Evolutionary conservation across 2,888 invertebrate species (phyloP).

Genomic region (Aelia acuminata): DNA sequence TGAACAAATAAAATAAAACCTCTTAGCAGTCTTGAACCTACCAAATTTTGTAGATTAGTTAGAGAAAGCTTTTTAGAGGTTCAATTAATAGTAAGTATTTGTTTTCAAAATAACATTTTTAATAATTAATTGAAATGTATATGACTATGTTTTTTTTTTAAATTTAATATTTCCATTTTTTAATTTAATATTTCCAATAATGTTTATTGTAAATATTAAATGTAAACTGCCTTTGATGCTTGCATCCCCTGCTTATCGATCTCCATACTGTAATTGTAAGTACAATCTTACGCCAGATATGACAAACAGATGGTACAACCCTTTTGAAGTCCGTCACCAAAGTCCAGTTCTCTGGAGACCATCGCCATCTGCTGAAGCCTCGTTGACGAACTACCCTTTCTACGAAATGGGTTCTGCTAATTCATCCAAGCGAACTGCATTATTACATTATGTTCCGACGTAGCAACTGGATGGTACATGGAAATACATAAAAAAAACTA

Average conservation of each 20-base stretch:
- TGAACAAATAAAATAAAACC: no score
- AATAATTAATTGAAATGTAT: no score
- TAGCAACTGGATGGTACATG: no score
- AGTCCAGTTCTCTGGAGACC: constrained; percentile 18
- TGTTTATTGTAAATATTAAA: background rate
- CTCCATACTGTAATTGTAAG: background rate
- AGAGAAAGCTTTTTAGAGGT: no score
- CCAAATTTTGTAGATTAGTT: no score
- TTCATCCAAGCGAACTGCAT: background rate
- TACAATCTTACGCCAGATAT: background rate
- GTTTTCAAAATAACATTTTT: no score
- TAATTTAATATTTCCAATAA: no score
- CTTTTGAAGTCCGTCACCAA: constrained; percentile 27
- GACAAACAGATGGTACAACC: constrained; percentile 25
- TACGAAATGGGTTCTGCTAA: background rate
- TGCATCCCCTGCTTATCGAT: background rate
- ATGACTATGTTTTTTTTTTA: no score
- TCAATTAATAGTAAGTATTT: no score
- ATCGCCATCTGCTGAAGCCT: background rate
- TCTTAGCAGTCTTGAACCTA: no score
- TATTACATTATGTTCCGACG: background rate
- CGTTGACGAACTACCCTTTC: background rate
- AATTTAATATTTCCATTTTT: no score
- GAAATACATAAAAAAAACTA: no score
- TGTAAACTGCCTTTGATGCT: background rate